Percentiles rank a stretch among this genome's conserved stretches.
Evolutionary conservation across 2,797 vertebrate species (phyloP).

Genomic region (Alosa sapidissima): DNA sequence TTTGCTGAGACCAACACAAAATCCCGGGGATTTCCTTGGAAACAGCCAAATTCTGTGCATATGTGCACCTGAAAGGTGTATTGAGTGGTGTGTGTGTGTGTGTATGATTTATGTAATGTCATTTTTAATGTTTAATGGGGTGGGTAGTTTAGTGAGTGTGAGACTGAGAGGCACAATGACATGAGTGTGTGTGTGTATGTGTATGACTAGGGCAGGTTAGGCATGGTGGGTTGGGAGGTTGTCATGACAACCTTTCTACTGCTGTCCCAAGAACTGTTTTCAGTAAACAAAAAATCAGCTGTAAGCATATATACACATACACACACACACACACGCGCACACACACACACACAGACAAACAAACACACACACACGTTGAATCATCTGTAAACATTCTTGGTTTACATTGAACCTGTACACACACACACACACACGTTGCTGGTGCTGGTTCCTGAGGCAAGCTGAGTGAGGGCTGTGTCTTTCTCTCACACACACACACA

Average conservation of each 20-base stretch:
- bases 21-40: background rate
- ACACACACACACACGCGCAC: background rate
- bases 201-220: background rate
- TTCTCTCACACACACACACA: too few relatives aligned
- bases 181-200: background rate
- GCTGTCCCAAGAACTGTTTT: constrained; percentile 9
- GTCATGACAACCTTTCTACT: background rate
- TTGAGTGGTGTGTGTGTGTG: constrained; percentile 9
- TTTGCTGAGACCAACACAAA: background rate
- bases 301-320: background rate
- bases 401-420: background rate
- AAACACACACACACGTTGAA: background rate
- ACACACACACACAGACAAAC: background rate
- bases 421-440: too few relatives aligned
- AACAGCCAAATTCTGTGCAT: background rate
- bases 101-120: background rate
- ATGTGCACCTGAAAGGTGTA: background rate
- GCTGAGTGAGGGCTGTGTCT: too few relatives aligned
- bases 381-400: background rate
- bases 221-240: background rate
- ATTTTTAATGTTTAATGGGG: background rate
- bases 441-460: too few relatives aligned
- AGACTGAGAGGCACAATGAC: background rate
- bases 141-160: background rate
- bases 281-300: constrained; percentile 7